Evolutionary conservation across 2,888 invertebrate species (phyloP).

Genomic region (Schrankia costaestrigalis): DNA sequence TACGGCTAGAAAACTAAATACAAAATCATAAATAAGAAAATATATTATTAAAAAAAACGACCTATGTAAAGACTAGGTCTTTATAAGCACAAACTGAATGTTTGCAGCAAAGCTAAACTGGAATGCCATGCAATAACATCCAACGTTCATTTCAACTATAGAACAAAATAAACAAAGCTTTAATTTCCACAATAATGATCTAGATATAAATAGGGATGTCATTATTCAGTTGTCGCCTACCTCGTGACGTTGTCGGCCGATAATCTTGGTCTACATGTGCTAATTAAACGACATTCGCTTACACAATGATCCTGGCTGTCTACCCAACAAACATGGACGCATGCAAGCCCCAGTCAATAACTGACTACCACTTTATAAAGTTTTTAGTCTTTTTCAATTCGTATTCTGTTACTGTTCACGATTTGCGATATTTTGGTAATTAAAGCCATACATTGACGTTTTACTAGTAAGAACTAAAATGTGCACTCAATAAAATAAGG

Average conservation of each 20-base stretch:
- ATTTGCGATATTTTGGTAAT: no score
- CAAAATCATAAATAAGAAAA: neutral
- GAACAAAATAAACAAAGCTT: slow-evolving; percentile 21
- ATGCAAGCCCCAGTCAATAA: no score
- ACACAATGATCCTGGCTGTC: slow-evolving; percentile 75
- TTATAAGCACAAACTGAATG: no score
- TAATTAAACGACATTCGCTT: slow-evolving; percentile 70
- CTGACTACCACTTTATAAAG: slow-evolving; percentile 57
- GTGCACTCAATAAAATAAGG: slow-evolving; percentile 7
- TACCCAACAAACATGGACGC: slow-evolving; percentile 46
- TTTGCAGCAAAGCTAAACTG: no score
- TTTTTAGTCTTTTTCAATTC: slow-evolving; percentile 61
- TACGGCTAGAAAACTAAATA: slow-evolving; percentile 4
- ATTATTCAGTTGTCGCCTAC: slow-evolving; percentile 68
- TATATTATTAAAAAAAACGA: no score
- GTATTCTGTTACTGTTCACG: slow-evolving; percentile 63
- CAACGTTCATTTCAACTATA: slow-evolving; percentile 5
- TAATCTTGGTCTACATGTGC: slow-evolving; percentile 73
- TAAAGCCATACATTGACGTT: slow-evolving; percentile 33
- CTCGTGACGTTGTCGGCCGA: slow-evolving; percentile 57
- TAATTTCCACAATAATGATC: slow-evolving; percentile 41
- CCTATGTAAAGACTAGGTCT: no score
- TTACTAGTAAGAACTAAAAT: neutral
- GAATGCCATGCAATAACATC: slow-evolving; percentile 10
- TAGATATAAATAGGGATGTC: slow-evolving; percentile 46